Percentiles rank a stretch among this genome's conserved stretches.
Evolutionary conservation across 2,113 vertebrate genomes (phyloP).

Genomic region (Cnemophilus loriae): DNA sequence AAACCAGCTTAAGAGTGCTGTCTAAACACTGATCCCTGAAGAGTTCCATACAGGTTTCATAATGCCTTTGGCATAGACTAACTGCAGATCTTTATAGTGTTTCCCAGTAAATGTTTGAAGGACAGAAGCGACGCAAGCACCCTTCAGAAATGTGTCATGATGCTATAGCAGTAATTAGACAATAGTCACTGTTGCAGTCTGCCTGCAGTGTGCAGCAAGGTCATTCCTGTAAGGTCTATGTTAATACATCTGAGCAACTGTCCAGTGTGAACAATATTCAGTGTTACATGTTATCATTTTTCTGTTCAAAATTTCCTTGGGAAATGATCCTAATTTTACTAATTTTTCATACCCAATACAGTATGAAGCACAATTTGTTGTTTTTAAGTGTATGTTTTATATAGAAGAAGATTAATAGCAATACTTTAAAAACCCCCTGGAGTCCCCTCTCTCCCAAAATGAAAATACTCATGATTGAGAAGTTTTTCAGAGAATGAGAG

Average conservation of each 20-base stretch:
- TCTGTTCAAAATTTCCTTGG: not conserved
- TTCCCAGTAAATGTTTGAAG: not conserved
- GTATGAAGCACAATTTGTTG: not conserved
- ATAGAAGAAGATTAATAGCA: not conserved
- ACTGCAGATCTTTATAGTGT: not conserved
- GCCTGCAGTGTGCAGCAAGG: not conserved
- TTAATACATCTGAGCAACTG: not conserved
- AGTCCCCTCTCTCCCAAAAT: not conserved
- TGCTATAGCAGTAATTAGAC: not conserved
- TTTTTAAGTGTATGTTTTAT: not conserved
- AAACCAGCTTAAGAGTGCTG: slow-evolving; percentile 7
- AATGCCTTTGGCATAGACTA: not conserved
- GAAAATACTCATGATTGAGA: not conserved
- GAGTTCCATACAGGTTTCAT: not conserved
- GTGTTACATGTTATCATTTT: not conserved
- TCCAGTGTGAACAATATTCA: not conserved
- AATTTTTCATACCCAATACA: not conserved
- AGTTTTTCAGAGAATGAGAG: not conserved
- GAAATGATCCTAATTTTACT: not conserved
- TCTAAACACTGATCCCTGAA: not conserved
- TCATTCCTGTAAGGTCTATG: not conserved
- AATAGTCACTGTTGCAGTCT: not conserved
- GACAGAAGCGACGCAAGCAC: not conserved
- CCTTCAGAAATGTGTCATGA: not conserved
- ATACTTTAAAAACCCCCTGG: not conserved